phyloP scores from a whole-genome alignment of 1,140 invertebrate species.

The Drosophila trapezifrons region DNA sequence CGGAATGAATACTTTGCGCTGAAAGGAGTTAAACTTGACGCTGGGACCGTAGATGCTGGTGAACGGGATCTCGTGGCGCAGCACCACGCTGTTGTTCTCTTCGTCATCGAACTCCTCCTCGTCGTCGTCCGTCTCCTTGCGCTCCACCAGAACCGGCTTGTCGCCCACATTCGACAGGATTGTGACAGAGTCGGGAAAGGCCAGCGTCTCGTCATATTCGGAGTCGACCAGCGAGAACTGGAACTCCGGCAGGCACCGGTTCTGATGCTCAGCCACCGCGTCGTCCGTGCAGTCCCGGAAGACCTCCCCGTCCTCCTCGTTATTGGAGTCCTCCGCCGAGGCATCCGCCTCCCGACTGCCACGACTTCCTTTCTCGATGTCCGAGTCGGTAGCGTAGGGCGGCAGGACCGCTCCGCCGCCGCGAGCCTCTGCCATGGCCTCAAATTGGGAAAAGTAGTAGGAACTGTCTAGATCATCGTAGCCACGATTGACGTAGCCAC shows the following conservation, averaged over 20 bases:
- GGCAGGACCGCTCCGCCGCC: conserved; percentile 32
- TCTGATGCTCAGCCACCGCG: conserved; percentile 22
- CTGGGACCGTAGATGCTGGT: conserved; percentile 88
- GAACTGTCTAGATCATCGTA: conserved; percentile 79
- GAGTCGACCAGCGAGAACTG: conserved; percentile 85
- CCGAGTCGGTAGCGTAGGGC: conserved; percentile 37
- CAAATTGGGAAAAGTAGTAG: conserved; percentile 71
- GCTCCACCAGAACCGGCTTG: conserved; percentile 84
- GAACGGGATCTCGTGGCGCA: conserved; percentile 86
- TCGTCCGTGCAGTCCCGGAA: conserved; percentile 56
- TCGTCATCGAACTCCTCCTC: conserved; percentile 71
- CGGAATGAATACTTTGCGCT: conserved; percentile 91
- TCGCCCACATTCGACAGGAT: conserved; percentile 85
- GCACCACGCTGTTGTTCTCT: conserved; percentile 59
- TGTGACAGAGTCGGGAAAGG: conserved; percentile 86
- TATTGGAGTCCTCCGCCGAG: conserved; percentile 19
- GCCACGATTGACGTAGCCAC: conserved; percentile 69
- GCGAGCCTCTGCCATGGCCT: conserved; percentile 53
- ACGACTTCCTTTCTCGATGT: conserved; percentile 9
- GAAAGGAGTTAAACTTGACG: conserved; percentile 89
- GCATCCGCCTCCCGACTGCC: conserved; percentile 19
- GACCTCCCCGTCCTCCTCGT: conserved; percentile 12
- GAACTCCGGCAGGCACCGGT: conserved; percentile 77
- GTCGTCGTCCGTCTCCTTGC: conserved; percentile 76
- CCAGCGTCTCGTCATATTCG: conserved; percentile 87